phyloP scores from a whole-genome alignment of 2,888 invertebrate species.

The Camptogramma bilineatum region DNA sequence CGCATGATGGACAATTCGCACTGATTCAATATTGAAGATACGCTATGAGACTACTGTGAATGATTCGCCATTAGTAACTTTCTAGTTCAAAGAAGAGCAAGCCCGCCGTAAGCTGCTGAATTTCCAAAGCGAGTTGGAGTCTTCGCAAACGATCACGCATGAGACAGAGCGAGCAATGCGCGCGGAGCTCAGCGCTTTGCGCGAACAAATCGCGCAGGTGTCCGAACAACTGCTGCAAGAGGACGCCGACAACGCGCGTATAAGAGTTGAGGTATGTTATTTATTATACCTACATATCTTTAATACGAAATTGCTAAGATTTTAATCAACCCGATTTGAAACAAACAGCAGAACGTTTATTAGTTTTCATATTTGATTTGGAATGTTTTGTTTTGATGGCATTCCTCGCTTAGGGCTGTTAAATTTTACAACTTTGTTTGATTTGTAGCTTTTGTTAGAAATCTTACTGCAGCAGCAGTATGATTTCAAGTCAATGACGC shows the following conservation, averaged over 20 bases:
- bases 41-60: background rate
- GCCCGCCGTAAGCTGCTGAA: constrained; percentile 57
- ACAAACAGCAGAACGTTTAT: background rate
- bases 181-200: constrained; percentile 62
- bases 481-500: too few relatives aligned
- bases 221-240: constrained; percentile 61
- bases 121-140: constrained; percentile 60
- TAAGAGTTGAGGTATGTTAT: constrained; percentile 58
- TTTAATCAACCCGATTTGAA: background rate
- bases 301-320: background rate
- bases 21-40: background rate
- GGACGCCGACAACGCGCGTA: constrained; percentile 51
- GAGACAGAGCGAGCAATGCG: constrained; percentile 71
- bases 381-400: constrained; percentile 2
- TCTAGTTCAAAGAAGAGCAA: constrained; percentile 74
- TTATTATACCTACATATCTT: background rate
- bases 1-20: too few relatives aligned
- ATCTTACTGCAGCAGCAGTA: too few relatives aligned
- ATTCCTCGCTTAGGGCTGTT: background rate
- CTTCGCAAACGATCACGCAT: constrained; percentile 58
- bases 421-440: background rate
- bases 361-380: background rate
- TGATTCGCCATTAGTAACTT: background rate
- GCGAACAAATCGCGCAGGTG: constrained; percentile 61
- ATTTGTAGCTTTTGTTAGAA: background rate